Evolutionary conservation across 1,140 invertebrate genomes (phyloP), one percentile per base, ranked within the genome.

Genomic region (Pinna nobilis): DNA sequence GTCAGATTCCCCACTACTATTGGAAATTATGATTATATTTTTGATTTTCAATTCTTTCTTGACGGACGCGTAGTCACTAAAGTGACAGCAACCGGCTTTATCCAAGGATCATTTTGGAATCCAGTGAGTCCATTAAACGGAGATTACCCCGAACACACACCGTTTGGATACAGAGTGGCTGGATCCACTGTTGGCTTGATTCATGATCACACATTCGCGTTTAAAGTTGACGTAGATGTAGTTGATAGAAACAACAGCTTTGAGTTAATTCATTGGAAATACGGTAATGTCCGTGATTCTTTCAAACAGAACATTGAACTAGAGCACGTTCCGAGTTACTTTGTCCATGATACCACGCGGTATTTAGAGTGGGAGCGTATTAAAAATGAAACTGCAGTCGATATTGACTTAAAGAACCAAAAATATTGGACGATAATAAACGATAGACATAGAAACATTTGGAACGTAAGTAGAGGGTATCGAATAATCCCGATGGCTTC

Each of bases 11-110:
- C 78, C 23, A 44, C 72, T 11, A 57, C 61, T 39, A 51, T 79
- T 30, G 77, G 69, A 44, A 80, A 80, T 51, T 82, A 81, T 59
- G 79, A 82, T 39, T 82, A 82, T 61, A 69, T 79, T 13, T 50
- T 82, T 59, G 81, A 82, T 65, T 80, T 77, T 49, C 50, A 70
- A 9, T 82, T 82, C 47, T 74, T 78, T 61, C 49, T 78, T 2
- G 76, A 80, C 50, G 82, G 80, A 15, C 44, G 44, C 30, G 68
- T 83, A 3, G 63, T 78, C 11, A 74, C 70, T 0, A 71, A 35
- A n/a, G 77, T 63, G 5, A 66, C 72, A 9, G 70, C 78, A 0
- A 70, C 76, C 13, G 81, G 81, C 1, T 81, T 74, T 53, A 73
- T 81, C 15, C 76, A 77, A 18, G 67, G 65, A 18, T 60, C 60